Base-by-base conservation (phyloP, 2,888 invertebrate genomes). In the Andrena haemorrhoa region DNA sequence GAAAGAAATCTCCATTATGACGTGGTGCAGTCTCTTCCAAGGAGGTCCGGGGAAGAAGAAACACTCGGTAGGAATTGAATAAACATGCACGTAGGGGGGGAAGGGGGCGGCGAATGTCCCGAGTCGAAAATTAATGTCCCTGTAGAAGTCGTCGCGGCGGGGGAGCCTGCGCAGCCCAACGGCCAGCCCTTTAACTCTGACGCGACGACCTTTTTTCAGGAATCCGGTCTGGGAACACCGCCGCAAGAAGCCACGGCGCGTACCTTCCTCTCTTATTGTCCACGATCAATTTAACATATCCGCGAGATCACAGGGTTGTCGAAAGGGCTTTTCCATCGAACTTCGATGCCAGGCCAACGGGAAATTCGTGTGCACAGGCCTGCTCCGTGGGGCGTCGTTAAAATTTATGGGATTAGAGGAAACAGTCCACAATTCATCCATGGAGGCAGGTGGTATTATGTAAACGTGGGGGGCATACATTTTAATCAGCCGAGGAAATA, bases 101-200 rank as follows among this genome's bases (percentile, higher is more conserved):
- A n/a, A 53, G 20, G 53, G 56, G 56, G 16, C 41, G 41, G 77
- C 83, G 82, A 86, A 81, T 76, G 88, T 81, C 84, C 80, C 82
- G 56, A 78, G 78, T 84, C 82, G 85, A 85, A 88, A 89, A 90
- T 88, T 85, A 89, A 89, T 90, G 90, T 88, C 78, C 86, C 86
- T 72, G 86, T 88, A 83, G 82, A 89, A 88, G 86, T 80, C 69
- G 49, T 72, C 89, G 64, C 87, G 79, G 73, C 85, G 85, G 88
- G 89, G 86, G 75, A 74, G 33, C 35, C 75, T 77, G 56, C 47
- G n/a, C 66, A 76, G 53, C 64, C 64, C 66, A 66, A 65, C 58
- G 71, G 79, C 56, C 79, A 68, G 84, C 83, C 85, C 87, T 84
- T 86, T 86, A 86, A 86, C 86, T 86, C 64, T 69, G 66, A 64